phyloP scores from a whole-genome alignment of 2,113 vertebrate species.

The Daubentonia madagascariensis region DNA sequence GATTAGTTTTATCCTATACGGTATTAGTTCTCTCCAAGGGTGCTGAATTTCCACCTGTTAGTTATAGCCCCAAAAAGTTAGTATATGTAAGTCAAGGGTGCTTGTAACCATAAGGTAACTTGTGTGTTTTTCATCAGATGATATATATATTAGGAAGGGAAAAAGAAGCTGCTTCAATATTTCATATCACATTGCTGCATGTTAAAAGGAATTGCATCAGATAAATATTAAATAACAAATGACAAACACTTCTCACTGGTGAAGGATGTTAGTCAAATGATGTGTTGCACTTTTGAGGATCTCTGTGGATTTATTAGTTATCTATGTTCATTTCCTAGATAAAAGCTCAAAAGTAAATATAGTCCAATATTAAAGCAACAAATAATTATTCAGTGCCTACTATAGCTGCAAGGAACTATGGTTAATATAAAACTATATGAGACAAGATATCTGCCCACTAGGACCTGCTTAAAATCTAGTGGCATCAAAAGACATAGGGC shows the following conservation, averaged over 20 bases:
- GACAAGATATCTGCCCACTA: neutral
- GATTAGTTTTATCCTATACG: neutral
- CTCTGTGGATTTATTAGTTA: neutral
- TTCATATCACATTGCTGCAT: neutral
- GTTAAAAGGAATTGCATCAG: slow-evolving; percentile 6
- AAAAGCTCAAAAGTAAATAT: neutral
- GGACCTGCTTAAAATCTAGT: neutral
- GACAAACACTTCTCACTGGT: neutral
- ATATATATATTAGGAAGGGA: neutral
- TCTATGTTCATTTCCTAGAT: neutral
- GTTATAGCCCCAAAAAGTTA: neutral
- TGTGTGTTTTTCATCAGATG: neutral
- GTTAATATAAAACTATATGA: neutral
- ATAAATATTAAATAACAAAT: neutral
- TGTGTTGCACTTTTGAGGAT: neutral
- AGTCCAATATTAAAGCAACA: neutral
- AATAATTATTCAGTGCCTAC: neutral
- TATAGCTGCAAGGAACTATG: neutral
- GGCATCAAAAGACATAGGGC: neutral
- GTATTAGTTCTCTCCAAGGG: neutral
- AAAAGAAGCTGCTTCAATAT: neutral
- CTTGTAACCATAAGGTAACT: neutral
- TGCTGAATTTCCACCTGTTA: neutral
- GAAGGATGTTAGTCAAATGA: neutral
- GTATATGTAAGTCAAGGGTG: neutral